A percentile compares a stretch with the other conserved stretches of the same genome.
phyloP scores from a whole-genome alignment of 2,113 vertebrate genomes.

The Mesitornis unicolor region DNA sequence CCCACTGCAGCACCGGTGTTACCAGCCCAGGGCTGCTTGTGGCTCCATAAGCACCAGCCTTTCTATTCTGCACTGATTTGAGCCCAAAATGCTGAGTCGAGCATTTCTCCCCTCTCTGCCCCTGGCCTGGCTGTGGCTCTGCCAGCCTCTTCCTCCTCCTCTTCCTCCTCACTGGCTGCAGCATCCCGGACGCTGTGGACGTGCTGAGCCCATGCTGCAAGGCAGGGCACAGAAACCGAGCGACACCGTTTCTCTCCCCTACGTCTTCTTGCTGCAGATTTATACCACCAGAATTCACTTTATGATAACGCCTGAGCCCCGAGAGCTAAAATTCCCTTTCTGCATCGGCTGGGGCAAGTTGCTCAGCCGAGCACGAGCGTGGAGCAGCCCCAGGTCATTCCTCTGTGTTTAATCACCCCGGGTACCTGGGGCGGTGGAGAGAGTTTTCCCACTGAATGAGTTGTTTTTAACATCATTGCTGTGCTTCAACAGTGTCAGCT shows the following conservation, averaged over 20 bases:
- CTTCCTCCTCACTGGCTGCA: neutral
- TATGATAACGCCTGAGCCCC: neutral
- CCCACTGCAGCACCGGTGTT: fast-evolving
- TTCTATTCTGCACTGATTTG: neutral
- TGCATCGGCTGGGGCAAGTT: fast-evolving
- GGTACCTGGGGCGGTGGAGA: too few relatives aligned
- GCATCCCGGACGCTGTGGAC: neutral
- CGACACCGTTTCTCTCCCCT: fast-evolving
- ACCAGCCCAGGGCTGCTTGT: neutral
- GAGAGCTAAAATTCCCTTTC: neutral
- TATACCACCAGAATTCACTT: neutral
- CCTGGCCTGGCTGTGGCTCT: fast-evolving
- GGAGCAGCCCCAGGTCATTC: too few relatives aligned
- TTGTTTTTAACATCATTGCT: fast-evolving
- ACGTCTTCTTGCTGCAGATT: neutral
- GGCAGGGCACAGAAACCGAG: neutral
- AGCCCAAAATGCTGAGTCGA: neutral
- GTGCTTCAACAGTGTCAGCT: neutral
- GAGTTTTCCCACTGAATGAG: neutral
- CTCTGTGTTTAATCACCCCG: fast-evolving
- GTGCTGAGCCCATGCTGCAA: neutral
- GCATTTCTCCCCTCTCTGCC: neutral
- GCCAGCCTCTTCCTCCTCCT: neutral
- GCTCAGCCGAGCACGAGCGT: fast-evolving
- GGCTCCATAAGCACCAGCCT: fast-evolving